phyloP scores from a whole-genome alignment of 2,888 invertebrate species.

The Holacanthella duospinosa region DNA sequence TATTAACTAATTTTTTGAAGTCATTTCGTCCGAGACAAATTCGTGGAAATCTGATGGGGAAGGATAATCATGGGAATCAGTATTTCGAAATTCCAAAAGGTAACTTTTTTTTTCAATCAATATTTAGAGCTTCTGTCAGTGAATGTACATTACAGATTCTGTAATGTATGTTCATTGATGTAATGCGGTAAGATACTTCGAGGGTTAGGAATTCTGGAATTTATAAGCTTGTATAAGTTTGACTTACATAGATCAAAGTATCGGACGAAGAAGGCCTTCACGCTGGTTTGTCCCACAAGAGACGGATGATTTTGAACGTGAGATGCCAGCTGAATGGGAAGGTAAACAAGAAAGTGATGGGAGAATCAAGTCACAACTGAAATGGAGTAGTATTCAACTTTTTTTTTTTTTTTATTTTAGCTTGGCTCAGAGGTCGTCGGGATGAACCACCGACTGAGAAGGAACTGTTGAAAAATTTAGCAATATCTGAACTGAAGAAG shows the following conservation, averaged over 20 bases:
- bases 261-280: slow-evolving; percentile 54
- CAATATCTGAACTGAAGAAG: slow-evolving; percentile 61
- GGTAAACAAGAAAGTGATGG: slow-evolving; percentile 23
- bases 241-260: slow-evolving; percentile 47
- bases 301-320: slow-evolving; percentile 56
- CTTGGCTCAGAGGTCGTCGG: slow-evolving; percentile 65
- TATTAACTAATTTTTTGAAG: slow-evolving; percentile 53
- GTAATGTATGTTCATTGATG: no score
- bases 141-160: no score
- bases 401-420: slow-evolving; percentile 31
- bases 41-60: slow-evolving; percentile 52
- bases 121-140: background rate
- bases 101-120: slow-evolving; percentile 12
- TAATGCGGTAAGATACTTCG: no score
- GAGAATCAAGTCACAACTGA: background rate
- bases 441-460: slow-evolving; percentile 58
- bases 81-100: slow-evolving; percentile 63
- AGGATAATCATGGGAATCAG: slow-evolving; percentile 68
- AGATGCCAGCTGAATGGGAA: slow-evolving; percentile 78
- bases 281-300: slow-evolving; percentile 64
- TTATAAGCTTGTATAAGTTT: no score
- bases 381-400: background rate
- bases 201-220: no score
- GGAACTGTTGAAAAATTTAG: slow-evolving; percentile 59
- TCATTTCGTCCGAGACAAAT: slow-evolving; percentile 51